Conservation (phyloP, 1,140 invertebrate genomes). For the Intoshia linei region DNA sequence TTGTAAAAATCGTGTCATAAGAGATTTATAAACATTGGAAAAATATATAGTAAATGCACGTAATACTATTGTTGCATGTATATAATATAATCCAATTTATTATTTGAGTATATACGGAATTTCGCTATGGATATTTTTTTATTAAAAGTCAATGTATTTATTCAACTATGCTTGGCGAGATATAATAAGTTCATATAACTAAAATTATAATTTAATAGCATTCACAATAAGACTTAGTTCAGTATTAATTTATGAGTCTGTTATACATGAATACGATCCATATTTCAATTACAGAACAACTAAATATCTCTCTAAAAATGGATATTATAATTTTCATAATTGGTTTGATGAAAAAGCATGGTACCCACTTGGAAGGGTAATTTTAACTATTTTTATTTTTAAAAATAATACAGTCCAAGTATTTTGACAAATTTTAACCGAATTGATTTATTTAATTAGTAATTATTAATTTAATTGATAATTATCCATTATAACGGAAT, state of each 20-base stretch:
- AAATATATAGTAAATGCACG: too few species aligned
- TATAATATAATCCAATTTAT: too few species aligned
- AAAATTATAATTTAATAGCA: slow-evolving; percentile 31
- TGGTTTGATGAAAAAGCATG: slow-evolving; percentile 96
- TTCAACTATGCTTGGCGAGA: not conserved
- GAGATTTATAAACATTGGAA: too few species aligned
- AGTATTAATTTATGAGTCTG: slow-evolving; percentile 74
- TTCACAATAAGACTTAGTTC: slow-evolving; percentile 75
- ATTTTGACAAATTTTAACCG: too few species aligned
- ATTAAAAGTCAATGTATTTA: not conserved
- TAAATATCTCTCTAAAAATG: slow-evolving; percentile 60
- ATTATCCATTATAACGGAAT: slow-evolving; percentile 1
- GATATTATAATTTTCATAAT: slow-evolving; percentile 86
- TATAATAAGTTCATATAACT: slow-evolving; percentile 1
- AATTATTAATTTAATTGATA: slow-evolving; percentile 4
- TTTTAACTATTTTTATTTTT: too few species aligned
- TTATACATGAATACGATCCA: slow-evolving; percentile 93
- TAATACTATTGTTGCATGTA: too few species aligned
- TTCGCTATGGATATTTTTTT: not conserved
- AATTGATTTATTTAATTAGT: too few species aligned
- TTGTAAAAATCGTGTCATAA: too few species aligned
- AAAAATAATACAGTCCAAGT: not conserved
- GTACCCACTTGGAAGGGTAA: slow-evolving; percentile 82
- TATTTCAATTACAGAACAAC: slow-evolving; percentile 95
- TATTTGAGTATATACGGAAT: too few species aligned